These are phyloP conservation scores for Chitala chitala DNA, from an alignment of 2,113 vertebrate genomes.

Conservation along the genomic window DNA sequence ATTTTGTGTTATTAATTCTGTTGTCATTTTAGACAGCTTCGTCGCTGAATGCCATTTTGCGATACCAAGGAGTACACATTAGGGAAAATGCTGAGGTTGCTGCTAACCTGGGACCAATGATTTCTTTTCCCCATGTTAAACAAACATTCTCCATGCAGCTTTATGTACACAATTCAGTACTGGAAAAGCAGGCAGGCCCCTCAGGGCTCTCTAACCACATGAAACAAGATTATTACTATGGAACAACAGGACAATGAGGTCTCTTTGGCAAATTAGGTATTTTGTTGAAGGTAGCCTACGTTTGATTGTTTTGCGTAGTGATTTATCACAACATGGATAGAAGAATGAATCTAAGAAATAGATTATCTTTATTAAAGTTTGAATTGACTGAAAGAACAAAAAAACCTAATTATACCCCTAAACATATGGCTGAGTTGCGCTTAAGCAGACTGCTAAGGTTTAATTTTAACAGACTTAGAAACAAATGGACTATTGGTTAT, in stretches of 20 bases:
- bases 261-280: neutral
- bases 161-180: neutral
- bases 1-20: neutral
- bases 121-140: no score
- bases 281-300: neutral
- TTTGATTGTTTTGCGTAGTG: neutral
- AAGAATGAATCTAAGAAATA: conserved; percentile 7
- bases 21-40: no score
- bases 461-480: no score
- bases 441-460: neutral
- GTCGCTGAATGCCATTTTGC: neutral
- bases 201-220: neutral
- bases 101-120: neutral
- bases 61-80: neutral
- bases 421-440: neutral
- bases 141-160: neutral
- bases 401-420: neutral
- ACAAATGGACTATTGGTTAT: no score
- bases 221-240: neutral
- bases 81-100: neutral
- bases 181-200: neutral
- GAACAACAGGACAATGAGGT: neutral
- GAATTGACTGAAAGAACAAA: neutral
- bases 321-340: neutral
- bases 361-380: neutral